Base-by-base conservation (phyloP, 2,888 invertebrate genomes). In the Mantis religiosa region DNA sequence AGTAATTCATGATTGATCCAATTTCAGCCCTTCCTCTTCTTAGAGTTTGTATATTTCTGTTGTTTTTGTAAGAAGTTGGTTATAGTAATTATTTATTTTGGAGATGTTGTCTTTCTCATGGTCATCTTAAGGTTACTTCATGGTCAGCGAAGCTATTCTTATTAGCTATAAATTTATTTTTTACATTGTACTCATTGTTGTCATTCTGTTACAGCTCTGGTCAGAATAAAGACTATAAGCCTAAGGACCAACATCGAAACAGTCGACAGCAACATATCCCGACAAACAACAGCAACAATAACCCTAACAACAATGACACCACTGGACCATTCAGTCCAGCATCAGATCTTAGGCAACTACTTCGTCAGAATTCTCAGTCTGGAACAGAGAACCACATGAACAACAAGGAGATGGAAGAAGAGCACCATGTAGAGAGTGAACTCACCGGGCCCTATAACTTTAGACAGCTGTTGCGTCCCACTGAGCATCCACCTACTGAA, bases 401-500 rank as follows among this genome's bases (percentile, higher is more conserved):
- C 25, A 71, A 20, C 54, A 94, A 94, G 90, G 93, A 94, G 0
- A 94, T 94, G 28, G 85, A 28, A 7, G 28, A 34, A 34, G 34
- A 81, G 1, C 1, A 27, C n/a, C 83, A 81, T 30, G 82, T 6
- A 25, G 90, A 90, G 4, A 91, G 91, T 90, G 95, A 95, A 91
- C 94, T 94, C 15, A 94, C 95, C 84, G 96, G 96, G 0, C 96
- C 96, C 0, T 96, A 96, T 92, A 95, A 96, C 91, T 96, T 96
- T 91, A 94, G 96, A 86, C 95, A 96, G 54, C 92, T 96, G 25
- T 92, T 96, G 4, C 93, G 95, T 90, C 96, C 96, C 0, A 96
- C 96, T 0, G 93, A 95, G 89, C 93, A 94, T 90, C 95, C 96
- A 2, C 96, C 96, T 0, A 96, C 96, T 0, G 96, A 96, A 91